These are phyloP conservation scores for Spheniscus humboldti DNA, from an alignment of 2,797 vertebrate species.

Conservation along the genomic window DNA sequence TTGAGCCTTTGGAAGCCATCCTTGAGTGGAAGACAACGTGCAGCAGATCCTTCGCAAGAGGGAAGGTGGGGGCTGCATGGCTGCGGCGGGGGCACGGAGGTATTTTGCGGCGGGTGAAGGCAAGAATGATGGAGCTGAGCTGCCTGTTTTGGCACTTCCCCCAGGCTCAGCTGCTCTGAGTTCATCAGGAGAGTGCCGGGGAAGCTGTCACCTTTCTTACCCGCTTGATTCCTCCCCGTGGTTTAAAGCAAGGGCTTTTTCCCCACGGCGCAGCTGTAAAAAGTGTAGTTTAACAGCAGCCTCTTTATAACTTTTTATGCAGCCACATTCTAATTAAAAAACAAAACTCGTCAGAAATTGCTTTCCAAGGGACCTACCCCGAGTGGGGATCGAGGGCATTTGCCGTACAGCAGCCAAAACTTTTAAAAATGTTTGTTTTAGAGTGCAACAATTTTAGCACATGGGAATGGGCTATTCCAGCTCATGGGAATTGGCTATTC, in stretches of 20 bases:
- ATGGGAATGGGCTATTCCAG: neutral
- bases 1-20: neutral
- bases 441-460: neutral
- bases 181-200: neutral
- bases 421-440: neutral
- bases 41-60: neutral
- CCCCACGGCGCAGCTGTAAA: neutral
- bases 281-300: neutral
- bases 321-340: constrained; percentile 45
- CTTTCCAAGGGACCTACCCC: constrained; percentile 19
- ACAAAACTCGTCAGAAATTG: constrained; percentile 8
- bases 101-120: neutral
- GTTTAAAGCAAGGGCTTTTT: neutral
- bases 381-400: neutral
- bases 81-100: rapidly evolving
- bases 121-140: neutral
- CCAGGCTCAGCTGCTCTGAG: neutral
- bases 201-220: neutral
- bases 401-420: neutral
- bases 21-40: neutral
- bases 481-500: neutral
- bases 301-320: neutral
- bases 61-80: neutral
- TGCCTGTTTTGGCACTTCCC: neutral
- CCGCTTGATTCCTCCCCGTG: neutral